Percentiles rank a stretch among this genome's conserved stretches.
Evolutionary conservation across 2,113 vertebrate genomes (phyloP).

Genomic region (Xerus inauris): DNA sequence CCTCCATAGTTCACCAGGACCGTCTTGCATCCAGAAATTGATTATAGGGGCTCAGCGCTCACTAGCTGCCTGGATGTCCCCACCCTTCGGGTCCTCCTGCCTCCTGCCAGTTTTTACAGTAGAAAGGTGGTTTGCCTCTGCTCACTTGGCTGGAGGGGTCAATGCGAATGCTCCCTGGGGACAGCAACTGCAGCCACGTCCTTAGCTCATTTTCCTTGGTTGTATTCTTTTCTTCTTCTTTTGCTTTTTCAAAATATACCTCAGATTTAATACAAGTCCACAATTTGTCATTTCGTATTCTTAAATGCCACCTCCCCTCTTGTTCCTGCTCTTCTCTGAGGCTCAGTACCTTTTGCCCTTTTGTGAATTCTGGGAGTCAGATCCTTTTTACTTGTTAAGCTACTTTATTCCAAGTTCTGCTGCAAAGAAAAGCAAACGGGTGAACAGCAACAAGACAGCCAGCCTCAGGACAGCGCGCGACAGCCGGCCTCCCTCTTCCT

Average conservation of each 20-base stretch:
- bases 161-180: background rate
- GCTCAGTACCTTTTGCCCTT: background rate
- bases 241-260: too few species aligned
- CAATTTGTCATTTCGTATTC: too few species aligned
- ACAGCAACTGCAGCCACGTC: background rate
- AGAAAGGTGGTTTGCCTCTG: background rate
- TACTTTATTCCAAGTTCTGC: background rate
- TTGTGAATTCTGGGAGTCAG: background rate
- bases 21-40: too few species aligned
- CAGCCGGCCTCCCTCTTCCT: too few species aligned
- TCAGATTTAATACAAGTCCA: too few species aligned
- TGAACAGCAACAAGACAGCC: background rate
- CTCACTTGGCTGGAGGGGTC: background rate
- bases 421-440: background rate
- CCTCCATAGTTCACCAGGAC: background rate
- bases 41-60: fast-evolving
- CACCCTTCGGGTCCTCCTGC: background rate
- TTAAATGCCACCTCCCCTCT: too few species aligned
- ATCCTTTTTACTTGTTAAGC: background rate
- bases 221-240: too few species aligned
- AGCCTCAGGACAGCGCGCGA: background rate
- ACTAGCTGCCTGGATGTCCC: too few species aligned
- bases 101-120: background rate
- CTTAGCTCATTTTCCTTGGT: background rate
- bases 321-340: background rate